Evolutionary conservation across 2,797 vertebrate species (phyloP).

Genomic region (Peromyscus attwateri): DNA sequence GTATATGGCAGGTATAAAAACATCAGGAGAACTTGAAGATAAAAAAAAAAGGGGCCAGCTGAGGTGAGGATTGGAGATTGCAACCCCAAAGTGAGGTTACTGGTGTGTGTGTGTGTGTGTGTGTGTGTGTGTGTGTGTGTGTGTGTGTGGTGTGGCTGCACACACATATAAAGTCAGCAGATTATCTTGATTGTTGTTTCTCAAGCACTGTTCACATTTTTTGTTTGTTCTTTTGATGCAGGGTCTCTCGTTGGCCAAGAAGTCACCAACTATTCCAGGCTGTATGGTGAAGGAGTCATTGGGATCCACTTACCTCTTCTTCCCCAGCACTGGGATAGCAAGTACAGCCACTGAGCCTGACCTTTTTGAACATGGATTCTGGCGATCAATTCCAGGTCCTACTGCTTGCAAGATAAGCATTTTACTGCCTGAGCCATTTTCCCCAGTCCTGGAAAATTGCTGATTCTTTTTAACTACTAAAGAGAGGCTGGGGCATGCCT

Average conservation of each 20-base stretch:
- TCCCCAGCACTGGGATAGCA: not conserved
- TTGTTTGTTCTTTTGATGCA: not conserved
- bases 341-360: not conserved
- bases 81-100: not conserved
- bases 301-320: not conserved
- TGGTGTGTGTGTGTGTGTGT: not conserved
- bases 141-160: not conserved
- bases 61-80: not conserved
- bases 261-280: not conserved
- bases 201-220: not conserved
- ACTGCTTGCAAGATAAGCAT: not conserved
- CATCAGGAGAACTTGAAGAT: not conserved
- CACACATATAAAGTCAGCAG: not conserved
- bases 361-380: not conserved
- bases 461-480: slow-evolving; percentile 5
- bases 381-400: not conserved
- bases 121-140: not conserved
- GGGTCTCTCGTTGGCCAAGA: too few species aligned
- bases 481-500: too few species aligned
- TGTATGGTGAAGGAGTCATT: not conserved
- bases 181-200: not conserved
- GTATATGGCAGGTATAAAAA: not conserved
- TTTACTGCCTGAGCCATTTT: not conserved
- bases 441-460: not conserved
- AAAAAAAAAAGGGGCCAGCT: not conserved